Evolutionary conservation across 2,888 invertebrate genomes (phyloP).

Genomic region (Pomacea canaliculata): DNA sequence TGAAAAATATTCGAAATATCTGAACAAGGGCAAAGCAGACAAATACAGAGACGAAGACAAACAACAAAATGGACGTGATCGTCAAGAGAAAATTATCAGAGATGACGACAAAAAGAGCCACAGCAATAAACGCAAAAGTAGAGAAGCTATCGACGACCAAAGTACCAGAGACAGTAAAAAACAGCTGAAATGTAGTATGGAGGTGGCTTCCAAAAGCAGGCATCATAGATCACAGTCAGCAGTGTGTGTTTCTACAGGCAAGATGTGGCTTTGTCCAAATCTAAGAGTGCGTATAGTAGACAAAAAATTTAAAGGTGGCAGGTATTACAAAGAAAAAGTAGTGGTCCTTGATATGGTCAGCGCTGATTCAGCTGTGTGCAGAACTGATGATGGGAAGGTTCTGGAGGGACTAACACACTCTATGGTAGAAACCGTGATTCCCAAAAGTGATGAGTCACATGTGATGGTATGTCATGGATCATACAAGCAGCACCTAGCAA

Average conservation of each 20-base stretch:
- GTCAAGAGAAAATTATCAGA: slow-evolving; percentile 10
- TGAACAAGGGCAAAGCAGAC: slow-evolving; percentile 78
- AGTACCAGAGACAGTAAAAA: slow-evolving; percentile 1
- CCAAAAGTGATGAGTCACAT: slow-evolving; percentile 60
- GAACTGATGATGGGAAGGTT: slow-evolving; percentile 66
- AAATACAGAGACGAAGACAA: slow-evolving; percentile 44
- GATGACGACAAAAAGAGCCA: background rate
- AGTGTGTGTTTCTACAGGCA: background rate
- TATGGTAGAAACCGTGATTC: slow-evolving; percentile 70
- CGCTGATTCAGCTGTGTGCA: slow-evolving; percentile 63
- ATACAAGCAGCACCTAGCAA: slow-evolving; percentile 65
- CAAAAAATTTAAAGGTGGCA: slow-evolving; percentile 66
- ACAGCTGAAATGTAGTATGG: background rate
- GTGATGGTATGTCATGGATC: slow-evolving; percentile 69
- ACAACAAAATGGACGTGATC: slow-evolving; percentile 23
- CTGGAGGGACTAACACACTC: slow-evolving; percentile 65
- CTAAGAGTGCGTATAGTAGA: slow-evolving; percentile 68
- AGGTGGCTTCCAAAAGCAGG: background rate
- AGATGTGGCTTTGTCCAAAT: slow-evolving; percentile 65
- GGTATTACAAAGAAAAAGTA: slow-evolving; percentile 61
- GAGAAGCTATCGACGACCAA: background rate
- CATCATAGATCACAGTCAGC: background rate
- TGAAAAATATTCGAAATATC: slow-evolving; percentile 84
- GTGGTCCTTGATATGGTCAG: slow-evolving; percentile 67
- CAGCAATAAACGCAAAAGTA: slow-evolving; percentile 14